Evolutionary conservation across 2,888 invertebrate species (phyloP), one percentile per base, ranked within the genome.

Genomic region (Glyphotaelius pellucidus): DNA sequence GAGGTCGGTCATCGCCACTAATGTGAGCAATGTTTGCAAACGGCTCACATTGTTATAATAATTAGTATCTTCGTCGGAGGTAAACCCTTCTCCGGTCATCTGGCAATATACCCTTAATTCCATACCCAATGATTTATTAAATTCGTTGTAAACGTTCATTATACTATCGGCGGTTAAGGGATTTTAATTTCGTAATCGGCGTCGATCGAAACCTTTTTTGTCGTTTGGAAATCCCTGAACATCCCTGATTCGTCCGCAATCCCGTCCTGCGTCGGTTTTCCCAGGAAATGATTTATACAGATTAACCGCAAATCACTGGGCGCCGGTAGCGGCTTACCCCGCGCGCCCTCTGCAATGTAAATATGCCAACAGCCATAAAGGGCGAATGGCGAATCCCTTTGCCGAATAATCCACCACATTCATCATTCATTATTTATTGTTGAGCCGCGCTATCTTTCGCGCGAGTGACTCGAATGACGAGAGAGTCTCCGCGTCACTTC

Each of bases 361-460:
- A 92, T 92, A 89, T 89, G 88, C 79, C 80, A 80, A 89, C 32
- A 42, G 88, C 88, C 80, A 89, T 89, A 89, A 89, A 91, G 92
- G 90, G 35, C 25, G 87, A 81, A 80, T 89, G 84, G 35, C n/a
- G 89, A 89, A 84, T 79, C 84, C 85, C 80, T 90, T 67, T 42
- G 35, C 90, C 87, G 81, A 87, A 90, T 90, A 35, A 79, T 79
- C 89, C 79, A 38, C 90, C 90, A 88, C 92, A 92, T 92, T 92
- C 89, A 92, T 90, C 92, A 92, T 92, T 92, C 83, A 87, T 92
- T 90, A 92, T 92, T 90, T 92, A 89, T 89, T 88, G 90, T 88
- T 84, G 87, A 52, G 42, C 52, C 90, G 80, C 92, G 67, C 84
- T 81, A 83, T 91, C 90, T 88, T 92, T 83, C 86, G 47, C 31